Evolutionary conservation across 2,888 invertebrate genomes (phyloP), one percentile per base, ranked within the genome.

Genomic region (Anaspis maculata): DNA sequence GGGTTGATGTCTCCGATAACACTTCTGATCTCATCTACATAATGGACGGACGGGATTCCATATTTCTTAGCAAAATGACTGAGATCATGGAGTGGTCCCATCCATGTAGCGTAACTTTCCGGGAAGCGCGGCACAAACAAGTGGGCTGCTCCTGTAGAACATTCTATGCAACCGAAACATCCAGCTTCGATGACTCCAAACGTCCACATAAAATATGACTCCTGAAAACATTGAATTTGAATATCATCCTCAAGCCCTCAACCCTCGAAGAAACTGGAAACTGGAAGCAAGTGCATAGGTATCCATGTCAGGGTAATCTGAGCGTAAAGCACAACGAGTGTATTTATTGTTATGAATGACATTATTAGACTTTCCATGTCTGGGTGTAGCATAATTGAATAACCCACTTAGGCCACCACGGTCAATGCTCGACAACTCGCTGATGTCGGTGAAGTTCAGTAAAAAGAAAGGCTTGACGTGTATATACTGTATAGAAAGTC

Each of bases 181-280:
- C 83, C 90, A 0, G 94, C 87, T 57, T 97, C 97, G 3, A 48
- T 46, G 0, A 90, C 94, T 7, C 96, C 98, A 64, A 95, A 94
- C 2, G 84, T 61, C 89, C 97, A 98, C 60, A 89, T 92, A 59
- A 98, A 98, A 61, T 85, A 98, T 0, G 96, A 88, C 67, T 98
- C 98, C 86, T 94, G 94, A n/a, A n/a, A n/a, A n/a, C n/a, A n/a
- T 19, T 9, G 19, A 19, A 19, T 19, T 19, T n/a, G n/a, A n/a
- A n/a, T n/a, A n/a, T n/a, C n/a, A n/a, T n/a, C n/a, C n/a, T n/a
- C n/a, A n/a, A n/a, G n/a, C n/a, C n/a, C n/a, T n/a, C n/a, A n/a
- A n/a, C n/a, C n/a, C n/a, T n/a, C n/a, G n/a, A n/a, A n/a, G n/a
- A n/a, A n/a, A n/a, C n/a, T n/a, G n/a, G n/a, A n/a, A n/a, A n/a